Conservation (phyloP, 2,113 vertebrate species). For the Saccopteryx leptura region DNA sequence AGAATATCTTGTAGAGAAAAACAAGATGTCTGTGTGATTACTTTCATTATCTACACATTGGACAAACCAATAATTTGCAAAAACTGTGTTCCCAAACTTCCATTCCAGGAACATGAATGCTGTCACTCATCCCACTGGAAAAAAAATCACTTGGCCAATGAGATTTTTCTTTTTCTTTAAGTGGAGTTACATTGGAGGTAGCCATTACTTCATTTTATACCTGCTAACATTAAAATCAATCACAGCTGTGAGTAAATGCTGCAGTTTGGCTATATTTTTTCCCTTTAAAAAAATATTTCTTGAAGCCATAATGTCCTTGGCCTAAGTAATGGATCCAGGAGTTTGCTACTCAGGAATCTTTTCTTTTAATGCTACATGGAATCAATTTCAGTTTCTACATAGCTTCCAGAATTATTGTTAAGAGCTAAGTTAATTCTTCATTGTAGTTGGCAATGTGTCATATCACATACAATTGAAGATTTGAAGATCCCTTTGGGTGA, state of each 20-base stretch:
- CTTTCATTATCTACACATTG: background rate
- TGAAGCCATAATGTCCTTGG: background rate
- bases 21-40: background rate
- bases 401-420: conserved; percentile 5
- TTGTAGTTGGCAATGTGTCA: background rate
- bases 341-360: background rate
- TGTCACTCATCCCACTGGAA: background rate
- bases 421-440: conserved; percentile 31
- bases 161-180: background rate
- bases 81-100: background rate
- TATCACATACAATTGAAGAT: background rate
- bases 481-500: background rate
- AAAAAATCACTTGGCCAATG: background rate
- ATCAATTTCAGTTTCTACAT: background rate
- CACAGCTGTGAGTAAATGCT: background rate
- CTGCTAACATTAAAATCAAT: background rate
- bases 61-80: background rate
- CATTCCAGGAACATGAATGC: background rate
- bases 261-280: background rate
- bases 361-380: conserved; percentile 19
- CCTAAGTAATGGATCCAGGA: background rate
- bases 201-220: background rate
- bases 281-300: background rate
- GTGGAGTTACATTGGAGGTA: background rate
- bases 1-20: conserved; percentile 21